phyloP scores from a whole-genome alignment of 2,113 vertebrate genomes.

The Hemicordylus capensis region DNA sequence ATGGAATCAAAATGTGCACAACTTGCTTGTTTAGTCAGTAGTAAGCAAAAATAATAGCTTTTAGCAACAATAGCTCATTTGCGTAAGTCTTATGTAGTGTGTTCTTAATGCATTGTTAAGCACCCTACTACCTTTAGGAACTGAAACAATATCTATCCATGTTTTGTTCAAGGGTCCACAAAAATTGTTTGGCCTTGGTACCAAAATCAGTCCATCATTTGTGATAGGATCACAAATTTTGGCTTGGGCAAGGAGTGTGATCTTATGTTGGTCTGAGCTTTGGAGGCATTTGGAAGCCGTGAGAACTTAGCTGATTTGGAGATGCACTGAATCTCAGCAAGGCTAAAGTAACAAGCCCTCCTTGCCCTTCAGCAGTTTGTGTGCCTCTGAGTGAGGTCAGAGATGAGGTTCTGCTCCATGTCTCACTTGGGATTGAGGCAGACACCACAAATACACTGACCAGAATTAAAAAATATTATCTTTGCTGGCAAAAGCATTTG shows the following conservation, averaged over 20 bases:
- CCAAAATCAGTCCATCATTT: too few relatives aligned
- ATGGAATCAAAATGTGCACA: not conserved
- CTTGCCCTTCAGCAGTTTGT: not conserved
- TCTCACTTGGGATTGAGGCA: not conserved
- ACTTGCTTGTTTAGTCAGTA: too few relatives aligned
- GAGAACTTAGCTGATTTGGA: not conserved
- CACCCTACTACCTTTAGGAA: not conserved
- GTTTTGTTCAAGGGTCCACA: not conserved
- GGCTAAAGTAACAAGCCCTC: not conserved
- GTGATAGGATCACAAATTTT: too few relatives aligned
- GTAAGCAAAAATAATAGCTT: too few relatives aligned
- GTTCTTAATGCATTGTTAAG: not conserved
- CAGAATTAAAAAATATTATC: not conserved
- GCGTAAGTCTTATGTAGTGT: not conserved
- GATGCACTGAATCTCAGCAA: not conserved
- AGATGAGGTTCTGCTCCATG: too few relatives aligned
- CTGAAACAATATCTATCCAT: too few relatives aligned
- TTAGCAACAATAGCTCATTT: too few relatives aligned
- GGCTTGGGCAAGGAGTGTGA: too few relatives aligned
- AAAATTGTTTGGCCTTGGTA: not conserved
- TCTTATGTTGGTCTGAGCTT: not conserved
- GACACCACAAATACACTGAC: not conserved
- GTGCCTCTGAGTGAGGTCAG: not conserved
- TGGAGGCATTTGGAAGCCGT: not conserved
- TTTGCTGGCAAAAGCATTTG: not conserved